A percentile compares a stretch with the other conserved stretches of the same genome.
phyloP scores from a whole-genome alignment of 2,888 invertebrate genomes.

The Drosophila villosipedis region DNA sequence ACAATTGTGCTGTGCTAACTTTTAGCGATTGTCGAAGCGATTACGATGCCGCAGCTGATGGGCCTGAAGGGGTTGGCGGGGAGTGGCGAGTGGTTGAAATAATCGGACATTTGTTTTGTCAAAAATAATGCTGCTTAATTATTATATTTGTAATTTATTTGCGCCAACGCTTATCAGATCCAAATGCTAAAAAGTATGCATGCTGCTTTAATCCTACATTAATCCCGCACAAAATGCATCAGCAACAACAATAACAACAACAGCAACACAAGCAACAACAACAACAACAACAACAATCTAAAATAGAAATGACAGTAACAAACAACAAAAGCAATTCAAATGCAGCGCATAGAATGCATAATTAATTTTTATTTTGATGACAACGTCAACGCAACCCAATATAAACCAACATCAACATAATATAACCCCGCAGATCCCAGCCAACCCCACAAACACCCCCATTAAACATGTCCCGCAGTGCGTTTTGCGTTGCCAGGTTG shows the following conservation, averaged over 20 bases:
- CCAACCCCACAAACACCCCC: background rate
- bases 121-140: constrained; percentile 83
- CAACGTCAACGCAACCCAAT: constrained; percentile 73
- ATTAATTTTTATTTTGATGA: constrained; percentile 84
- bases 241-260: constrained; percentile 24
- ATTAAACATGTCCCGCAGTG: constrained; percentile 21
- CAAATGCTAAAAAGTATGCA: constrained; percentile 68
- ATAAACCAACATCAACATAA: constrained; percentile 13
- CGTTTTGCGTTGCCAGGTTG: constrained; percentile 13
- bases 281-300: constrained; percentile 34
- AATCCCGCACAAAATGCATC: constrained; percentile 64
- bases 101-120: constrained; percentile 74
- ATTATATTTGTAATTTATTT: constrained; percentile 83
- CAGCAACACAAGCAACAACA: constrained; percentile 17
- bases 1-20: constrained; percentile 39
- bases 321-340: constrained; percentile 79
- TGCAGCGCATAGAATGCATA: constrained; percentile 83
- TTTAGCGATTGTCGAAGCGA: constrained; percentile 47
- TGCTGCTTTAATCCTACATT: constrained; percentile 72
- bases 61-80: background rate
- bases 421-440: constrained; percentile 3
- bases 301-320: constrained; percentile 75
- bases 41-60: constrained; percentile 19
- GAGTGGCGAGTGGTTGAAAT: constrained; percentile 6
- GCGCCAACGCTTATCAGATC: constrained; percentile 72